Conservation (phyloP, 2,888 invertebrate species). For the Drosophila anomalata region DNA sequence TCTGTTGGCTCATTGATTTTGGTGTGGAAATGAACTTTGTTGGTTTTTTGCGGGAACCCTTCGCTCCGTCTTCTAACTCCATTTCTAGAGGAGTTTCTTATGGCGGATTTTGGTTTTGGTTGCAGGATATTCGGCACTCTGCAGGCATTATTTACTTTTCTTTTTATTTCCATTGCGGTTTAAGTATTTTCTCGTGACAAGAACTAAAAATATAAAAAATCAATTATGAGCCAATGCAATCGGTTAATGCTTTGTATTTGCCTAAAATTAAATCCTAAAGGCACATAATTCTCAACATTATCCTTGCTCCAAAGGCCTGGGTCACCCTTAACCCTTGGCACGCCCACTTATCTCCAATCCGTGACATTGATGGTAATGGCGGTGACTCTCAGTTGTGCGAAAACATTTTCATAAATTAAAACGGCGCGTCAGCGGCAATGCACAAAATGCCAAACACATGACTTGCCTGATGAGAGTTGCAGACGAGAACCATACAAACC, state of each 20-base stretch:
- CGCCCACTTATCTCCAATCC: slow-evolving; percentile 2
- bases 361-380: slow-evolving; percentile 31
- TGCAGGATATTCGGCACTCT: slow-evolving; percentile 72
- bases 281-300: slow-evolving; percentile 25
- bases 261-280: neutral
- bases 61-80: slow-evolving; percentile 19
- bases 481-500: slow-evolving; percentile 18
- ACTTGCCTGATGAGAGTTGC: slow-evolving; percentile 29
- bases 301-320: slow-evolving; percentile 3
- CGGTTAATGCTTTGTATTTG: neutral
- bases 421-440: slow-evolving; percentile 52
- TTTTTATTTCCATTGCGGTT: slow-evolving; percentile 76
- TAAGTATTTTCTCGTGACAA: slow-evolving; percentile 16
- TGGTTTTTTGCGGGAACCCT: slow-evolving; percentile 51
- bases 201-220: slow-evolving; percentile 16
- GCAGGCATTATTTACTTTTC: slow-evolving; percentile 77
- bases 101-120: slow-evolving; percentile 19
- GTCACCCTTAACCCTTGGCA: slow-evolving; percentile 10
- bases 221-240: slow-evolving; percentile 1
- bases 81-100: slow-evolving; percentile 21
- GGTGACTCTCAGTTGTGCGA: slow-evolving; percentile 38
- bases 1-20: slow-evolving; percentile 77
- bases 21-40: slow-evolving; percentile 78
- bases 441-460: slow-evolving; percentile 52
- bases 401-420: slow-evolving; percentile 74